Conservation (phyloP, 35 echinoderm and acorn worm genomes). For the Apostichopus japonicus region DNA sequence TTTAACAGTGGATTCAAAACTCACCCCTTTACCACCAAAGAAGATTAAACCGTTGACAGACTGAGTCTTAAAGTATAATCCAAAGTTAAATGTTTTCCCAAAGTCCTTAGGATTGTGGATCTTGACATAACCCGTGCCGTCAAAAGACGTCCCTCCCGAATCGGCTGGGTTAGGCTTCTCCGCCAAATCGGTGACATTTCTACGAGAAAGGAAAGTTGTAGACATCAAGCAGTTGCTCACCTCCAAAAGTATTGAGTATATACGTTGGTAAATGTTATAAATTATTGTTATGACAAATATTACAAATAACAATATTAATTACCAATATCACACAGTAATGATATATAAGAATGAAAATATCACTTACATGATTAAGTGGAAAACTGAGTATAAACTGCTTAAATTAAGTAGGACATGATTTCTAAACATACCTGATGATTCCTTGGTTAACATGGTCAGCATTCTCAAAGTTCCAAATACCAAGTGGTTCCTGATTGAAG, state of each 20-base stretch:
- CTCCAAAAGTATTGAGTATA: too few relatives aligned
- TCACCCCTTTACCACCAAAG: conserved; percentile 70
- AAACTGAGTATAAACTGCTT: too few relatives aligned
- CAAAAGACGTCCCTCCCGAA: conserved; percentile 43
- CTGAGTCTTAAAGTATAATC: conserved; percentile 65
- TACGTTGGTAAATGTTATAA: too few relatives aligned
- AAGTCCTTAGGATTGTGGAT: conserved; percentile 1
- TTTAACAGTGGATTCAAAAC: neutral
- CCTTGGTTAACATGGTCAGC: conserved; percentile 69
- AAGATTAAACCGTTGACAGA: conserved; percentile 70
- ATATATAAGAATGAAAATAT: neutral
- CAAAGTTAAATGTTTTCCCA: neutral
- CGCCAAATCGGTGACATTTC: conserved; percentile 64
- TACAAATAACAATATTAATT: neutral
- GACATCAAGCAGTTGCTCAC: too few relatives aligned
- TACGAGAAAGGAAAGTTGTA: neutral
- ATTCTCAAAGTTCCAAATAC: conserved; percentile 80
- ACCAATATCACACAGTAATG: neutral
- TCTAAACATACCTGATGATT: conserved; percentile 60
- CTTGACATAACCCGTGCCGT: conserved; percentile 62
- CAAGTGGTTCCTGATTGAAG: conserved; percentile 62
- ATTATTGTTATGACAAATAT: too few relatives aligned
- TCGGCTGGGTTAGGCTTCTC: conserved; percentile 28
- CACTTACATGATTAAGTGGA: neutral
- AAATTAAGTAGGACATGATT: neutral